phyloP scores from a whole-genome alignment of 2,888 invertebrate species.

The Uropetala carovei region DNA sequence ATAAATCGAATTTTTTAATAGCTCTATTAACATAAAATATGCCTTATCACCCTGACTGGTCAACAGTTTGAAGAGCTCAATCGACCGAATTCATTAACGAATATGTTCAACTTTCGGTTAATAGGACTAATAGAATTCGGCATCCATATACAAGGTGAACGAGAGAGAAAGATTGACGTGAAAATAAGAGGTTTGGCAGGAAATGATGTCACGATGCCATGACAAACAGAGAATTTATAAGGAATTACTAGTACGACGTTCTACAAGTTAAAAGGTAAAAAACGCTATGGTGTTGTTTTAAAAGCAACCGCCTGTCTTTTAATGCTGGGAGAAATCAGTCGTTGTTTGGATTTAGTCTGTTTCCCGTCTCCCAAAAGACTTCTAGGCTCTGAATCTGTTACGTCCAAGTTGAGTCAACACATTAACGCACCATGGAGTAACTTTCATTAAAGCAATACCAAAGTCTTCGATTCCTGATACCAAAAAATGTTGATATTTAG shows the following conservation, averaged over 20 bases:
- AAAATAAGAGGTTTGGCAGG: not conserved
- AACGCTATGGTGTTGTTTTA: not conserved
- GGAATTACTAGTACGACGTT: not conserved
- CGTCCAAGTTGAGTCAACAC: too few relatives aligned
- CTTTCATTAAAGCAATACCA: too few relatives aligned
- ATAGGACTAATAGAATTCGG: conserved; percentile 16
- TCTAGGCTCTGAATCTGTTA: too few relatives aligned
- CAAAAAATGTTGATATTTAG: too few relatives aligned
- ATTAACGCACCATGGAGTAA: too few relatives aligned
- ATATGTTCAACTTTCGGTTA: not conserved
- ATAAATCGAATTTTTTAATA: not conserved
- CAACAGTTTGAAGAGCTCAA: not conserved
- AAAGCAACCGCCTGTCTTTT: too few relatives aligned
- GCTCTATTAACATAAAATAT: conserved; percentile 14
- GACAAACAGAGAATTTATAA: not conserved
- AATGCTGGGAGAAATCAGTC: too few relatives aligned
- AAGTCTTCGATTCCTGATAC: too few relatives aligned
- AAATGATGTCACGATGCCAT: not conserved
- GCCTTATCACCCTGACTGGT: not conserved
- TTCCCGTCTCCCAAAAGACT: too few relatives aligned
- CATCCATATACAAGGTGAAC: not conserved
- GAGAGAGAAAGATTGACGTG: not conserved
- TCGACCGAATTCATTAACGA: not conserved
- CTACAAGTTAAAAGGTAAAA: not conserved
- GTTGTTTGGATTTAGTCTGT: too few relatives aligned